Evolutionary conservation across 1,140 invertebrate species (phyloP).

Genomic region (Caligus rogercresseyi): DNA sequence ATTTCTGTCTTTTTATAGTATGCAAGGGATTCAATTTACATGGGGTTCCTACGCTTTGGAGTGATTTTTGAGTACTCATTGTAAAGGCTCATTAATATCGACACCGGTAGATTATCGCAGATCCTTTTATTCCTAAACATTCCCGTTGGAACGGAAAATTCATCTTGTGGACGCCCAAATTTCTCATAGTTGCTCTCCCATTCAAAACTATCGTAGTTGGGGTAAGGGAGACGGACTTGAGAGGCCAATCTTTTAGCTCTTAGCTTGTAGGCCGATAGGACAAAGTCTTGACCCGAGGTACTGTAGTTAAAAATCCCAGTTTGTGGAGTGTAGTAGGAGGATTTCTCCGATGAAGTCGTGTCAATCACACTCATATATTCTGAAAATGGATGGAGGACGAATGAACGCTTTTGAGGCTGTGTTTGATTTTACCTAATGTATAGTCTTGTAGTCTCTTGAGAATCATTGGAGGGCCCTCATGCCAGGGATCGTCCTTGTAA

Average conservation of each 20-base stretch:
- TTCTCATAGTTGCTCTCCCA: constrained; percentile 11
- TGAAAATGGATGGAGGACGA: background rate
- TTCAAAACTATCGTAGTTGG: constrained; percentile 11
- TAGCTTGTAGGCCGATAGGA: constrained; percentile 15
- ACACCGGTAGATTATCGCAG: constrained; percentile 8
- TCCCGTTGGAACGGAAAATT: constrained; percentile 16
- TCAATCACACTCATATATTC: constrained; percentile 8
- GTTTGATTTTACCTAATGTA: constrained; percentile 9
- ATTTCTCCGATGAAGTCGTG: background rate
- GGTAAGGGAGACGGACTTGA: constrained; percentile 7
- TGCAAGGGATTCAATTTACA: background rate
- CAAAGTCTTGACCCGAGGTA: constrained; percentile 16
- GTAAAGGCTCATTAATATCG: constrained; percentile 3
- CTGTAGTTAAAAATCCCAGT: background rate
- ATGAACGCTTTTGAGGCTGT: background rate
- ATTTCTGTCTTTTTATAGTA: no score
- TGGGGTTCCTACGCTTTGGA: background rate
- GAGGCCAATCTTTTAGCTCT: background rate
- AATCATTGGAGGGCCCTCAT: constrained; percentile 6
- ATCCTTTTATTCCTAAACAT: constrained; percentile 13
- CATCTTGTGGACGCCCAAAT: constrained; percentile 9
- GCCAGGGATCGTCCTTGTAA: background rate
- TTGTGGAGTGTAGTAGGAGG: background rate
- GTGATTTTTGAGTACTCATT: constrained; percentile 1
- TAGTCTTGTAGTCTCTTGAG: constrained; percentile 14